Base-by-base conservation (phyloP, 2,888 invertebrate species). In the Cheilosia urbana region DNA sequence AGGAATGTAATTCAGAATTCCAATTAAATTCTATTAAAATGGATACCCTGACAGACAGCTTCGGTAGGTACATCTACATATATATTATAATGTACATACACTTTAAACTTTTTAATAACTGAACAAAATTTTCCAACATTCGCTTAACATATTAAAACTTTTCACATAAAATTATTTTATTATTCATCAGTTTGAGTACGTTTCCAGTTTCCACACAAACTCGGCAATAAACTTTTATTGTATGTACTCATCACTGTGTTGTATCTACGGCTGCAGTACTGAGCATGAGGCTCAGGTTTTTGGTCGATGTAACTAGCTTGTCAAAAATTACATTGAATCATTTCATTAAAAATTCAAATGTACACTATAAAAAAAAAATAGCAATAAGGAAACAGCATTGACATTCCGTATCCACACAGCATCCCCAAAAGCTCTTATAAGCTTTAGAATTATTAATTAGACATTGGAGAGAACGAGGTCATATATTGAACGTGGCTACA, bases 81-180 rank as follows among this genome's bases (percentile, higher is more conserved):
- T 37, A 37, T 37, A 37, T 13, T 13, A 37, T 37, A 13, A 37
- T 37, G 13, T 13, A 13, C 37, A 37, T 37, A 37, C 60, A 62
- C 45, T 37, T 62, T 60, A 53, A 80, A 80, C 53, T 75, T 68
- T 75, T 68, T 75, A 80, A 68, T 75, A 68, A 37, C 21, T 66
- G 40, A 81, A 60, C 49, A 37, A 27, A 75, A 58, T 51, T 37
- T 75, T 81, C 11, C 68, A 63, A 57, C 63, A 11, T 69, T 69
- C 57, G 57, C 57, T 69, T 80, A 80, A 68, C 55, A 47, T 63
- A 57, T 57, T 42, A 81, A 76, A 79, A 72, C 55, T 81, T 81
- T 68, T 62, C 57, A 55, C 76, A 81, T 81, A 81, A 81, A 81
- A 76, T 81, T 76, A 81, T 76, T 81, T 76, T 63, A 81, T 63